A percentile compares a stretch with the other conserved stretches of the same genome.
These are phyloP conservation scores for Zootermopsis nevadensis DNA, from an alignment of 2,888 invertebrate species.

Conservation along the genomic window DNA sequence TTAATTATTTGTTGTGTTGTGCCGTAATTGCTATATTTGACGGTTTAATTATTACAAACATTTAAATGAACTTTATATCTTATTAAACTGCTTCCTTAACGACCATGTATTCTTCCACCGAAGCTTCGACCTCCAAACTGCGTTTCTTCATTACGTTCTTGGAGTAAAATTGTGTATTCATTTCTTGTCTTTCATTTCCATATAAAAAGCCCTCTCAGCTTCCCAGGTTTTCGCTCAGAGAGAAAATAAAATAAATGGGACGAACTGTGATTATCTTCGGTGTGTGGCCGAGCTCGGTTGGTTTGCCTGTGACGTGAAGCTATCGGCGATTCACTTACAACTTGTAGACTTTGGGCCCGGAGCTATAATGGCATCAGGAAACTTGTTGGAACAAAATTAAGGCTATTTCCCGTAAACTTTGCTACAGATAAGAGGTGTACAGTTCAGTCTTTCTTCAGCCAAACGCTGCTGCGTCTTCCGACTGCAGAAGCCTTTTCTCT, in stretches of 20 bases:
- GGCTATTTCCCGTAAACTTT: not conserved
- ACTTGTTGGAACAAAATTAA: conserved; percentile 6
- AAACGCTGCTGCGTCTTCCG: no score
- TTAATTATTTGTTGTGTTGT: no score
- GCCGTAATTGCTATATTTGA: no score
- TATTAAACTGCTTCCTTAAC: not conserved
- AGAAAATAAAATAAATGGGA: no score
- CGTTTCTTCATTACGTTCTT: not conserved
- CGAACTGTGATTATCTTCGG: no score
- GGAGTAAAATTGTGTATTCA: not conserved
- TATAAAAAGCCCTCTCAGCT: no score
- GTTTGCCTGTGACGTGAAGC: not conserved
- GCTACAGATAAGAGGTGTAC: no score
- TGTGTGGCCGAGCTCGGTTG: not conserved
- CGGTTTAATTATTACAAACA: no score
- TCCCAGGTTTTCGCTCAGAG: no score
- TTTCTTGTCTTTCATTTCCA: no score
- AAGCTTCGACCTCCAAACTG: not conserved
- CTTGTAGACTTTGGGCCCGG: not conserved
- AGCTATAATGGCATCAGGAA: conserved; percentile 18
- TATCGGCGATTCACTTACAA: not conserved
- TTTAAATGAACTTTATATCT: not conserved
- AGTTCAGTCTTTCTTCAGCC: no score
- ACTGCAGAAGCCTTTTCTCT: no score
- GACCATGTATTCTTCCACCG: not conserved